phyloP scores from a whole-genome alignment of 2,113 vertebrate species.

The Cromileptes altivelis region DNA sequence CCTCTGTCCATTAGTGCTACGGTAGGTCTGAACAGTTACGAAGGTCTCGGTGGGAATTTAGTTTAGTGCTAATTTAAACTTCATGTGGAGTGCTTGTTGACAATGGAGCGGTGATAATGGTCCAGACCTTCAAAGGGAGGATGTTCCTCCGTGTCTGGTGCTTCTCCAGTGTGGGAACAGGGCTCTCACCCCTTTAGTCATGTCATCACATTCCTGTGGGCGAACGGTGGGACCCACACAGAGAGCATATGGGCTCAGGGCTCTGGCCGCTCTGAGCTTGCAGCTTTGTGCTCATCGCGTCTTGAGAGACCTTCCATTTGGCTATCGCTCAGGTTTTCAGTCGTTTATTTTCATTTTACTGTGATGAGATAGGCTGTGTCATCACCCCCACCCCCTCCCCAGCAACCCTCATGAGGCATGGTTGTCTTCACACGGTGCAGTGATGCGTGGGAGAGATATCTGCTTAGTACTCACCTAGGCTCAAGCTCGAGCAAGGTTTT shows the following conservation, averaged over 20 bases:
- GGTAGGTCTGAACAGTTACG: slow-evolving; percentile 5
- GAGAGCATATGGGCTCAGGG: slow-evolving; percentile 57
- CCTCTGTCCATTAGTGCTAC: neutral
- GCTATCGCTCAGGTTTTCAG: slow-evolving; percentile 65
- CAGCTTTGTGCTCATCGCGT: slow-evolving; percentile 51
- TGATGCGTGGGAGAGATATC: slow-evolving; percentile 72
- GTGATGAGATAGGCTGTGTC: slow-evolving; percentile 78
- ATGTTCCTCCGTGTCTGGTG: slow-evolving; percentile 40
- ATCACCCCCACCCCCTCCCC: slow-evolving; percentile 57
- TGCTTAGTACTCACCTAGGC: slow-evolving; percentile 57
- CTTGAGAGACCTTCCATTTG: slow-evolving; percentile 67
- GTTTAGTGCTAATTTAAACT: slow-evolving; percentile 35
- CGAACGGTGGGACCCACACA: slow-evolving; percentile 48
- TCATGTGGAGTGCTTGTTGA: slow-evolving; percentile 36
- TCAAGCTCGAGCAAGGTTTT: slow-evolving; percentile 35
- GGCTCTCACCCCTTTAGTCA: slow-evolving; percentile 50
- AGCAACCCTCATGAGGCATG: slow-evolving; percentile 69
- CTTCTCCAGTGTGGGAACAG: slow-evolving; percentile 55
- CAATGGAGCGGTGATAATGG: slow-evolving; percentile 26
- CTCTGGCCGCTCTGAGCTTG: slow-evolving; percentile 25
- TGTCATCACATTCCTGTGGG: slow-evolving; percentile 72
- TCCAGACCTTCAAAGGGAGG: slow-evolving; percentile 44
- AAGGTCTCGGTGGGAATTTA: slow-evolving; percentile 11
- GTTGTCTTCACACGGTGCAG: slow-evolving; percentile 74
- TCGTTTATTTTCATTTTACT: slow-evolving; percentile 80